phyloP scores from a whole-genome alignment of 2,888 invertebrate species.

The Caenorhabditis virilis region DNA sequence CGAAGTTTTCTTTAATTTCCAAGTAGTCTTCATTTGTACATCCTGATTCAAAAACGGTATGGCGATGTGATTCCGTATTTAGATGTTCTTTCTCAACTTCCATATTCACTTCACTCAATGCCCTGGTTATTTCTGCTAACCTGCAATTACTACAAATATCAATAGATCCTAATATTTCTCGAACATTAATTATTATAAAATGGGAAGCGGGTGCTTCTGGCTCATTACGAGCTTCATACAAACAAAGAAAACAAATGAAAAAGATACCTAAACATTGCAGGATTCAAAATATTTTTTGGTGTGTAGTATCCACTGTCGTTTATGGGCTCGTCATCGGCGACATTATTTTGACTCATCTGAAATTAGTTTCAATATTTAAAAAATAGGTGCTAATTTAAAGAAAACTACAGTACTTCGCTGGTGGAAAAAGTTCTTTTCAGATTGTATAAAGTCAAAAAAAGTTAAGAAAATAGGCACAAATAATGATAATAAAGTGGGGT shows the following conservation, averaged over 20 bases:
- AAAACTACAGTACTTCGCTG: too few species aligned
- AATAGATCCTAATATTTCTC: too few species aligned
- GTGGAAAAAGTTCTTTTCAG: too few species aligned
- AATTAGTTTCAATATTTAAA: not conserved
- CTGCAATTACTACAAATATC: too few species aligned
- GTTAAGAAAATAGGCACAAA: not conserved
- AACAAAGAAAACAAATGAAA: too few species aligned
- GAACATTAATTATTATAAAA: too few species aligned
- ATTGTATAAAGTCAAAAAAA: not conserved
- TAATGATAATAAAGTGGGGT: too few species aligned
- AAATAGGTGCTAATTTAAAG: not conserved
- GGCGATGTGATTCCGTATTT: slow-evolving; percentile 3
- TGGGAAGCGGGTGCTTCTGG: too few species aligned
- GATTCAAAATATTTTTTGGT: slow-evolving; percentile 40
- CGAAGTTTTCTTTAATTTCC: too few species aligned
- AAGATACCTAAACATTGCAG: slow-evolving; percentile 33
- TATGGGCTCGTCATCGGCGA: not conserved
- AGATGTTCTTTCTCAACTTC: slow-evolving; percentile 29
- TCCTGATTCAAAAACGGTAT: not conserved
- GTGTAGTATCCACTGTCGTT: slow-evolving; percentile 37
- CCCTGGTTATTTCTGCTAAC: slow-evolving; percentile 32
- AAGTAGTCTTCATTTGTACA: too few species aligned
- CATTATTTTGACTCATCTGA: slow-evolving; percentile 1
- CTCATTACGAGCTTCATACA: too few species aligned
- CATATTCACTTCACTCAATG: slow-evolving; percentile 35